Percentiles rank a stretch among this genome's conserved stretches.
These are phyloP conservation scores for Eupelmus urozonus DNA, from an alignment of 2,888 invertebrate species.

Conservation along the genomic window DNA sequence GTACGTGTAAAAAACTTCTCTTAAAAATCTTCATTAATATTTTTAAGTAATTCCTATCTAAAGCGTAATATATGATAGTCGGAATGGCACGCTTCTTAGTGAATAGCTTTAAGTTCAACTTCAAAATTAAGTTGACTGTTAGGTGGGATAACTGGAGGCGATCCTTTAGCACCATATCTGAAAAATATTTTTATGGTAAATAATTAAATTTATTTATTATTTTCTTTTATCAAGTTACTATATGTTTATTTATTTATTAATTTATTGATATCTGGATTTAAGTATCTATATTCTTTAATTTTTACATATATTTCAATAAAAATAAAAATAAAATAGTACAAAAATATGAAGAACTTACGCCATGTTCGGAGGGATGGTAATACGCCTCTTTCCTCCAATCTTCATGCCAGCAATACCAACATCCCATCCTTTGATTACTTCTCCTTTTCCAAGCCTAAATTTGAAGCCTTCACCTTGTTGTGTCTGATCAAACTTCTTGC, in stretches of 20 bases:
- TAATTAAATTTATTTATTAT: neutral
- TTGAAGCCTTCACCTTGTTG: constrained; percentile 89
- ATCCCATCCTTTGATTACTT: constrained; percentile 96
- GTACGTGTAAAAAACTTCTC: constrained; percentile 47
- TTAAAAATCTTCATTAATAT: constrained; percentile 53
- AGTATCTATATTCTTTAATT: too few species aligned
- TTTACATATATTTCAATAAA: constrained; percentile 13
- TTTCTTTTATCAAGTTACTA: neutral
- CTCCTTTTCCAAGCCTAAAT: constrained; percentile 89
- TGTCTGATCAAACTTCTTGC: constrained; percentile 91
- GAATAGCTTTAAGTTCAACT: constrained; percentile 90
- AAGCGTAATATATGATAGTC: constrained; percentile 12
- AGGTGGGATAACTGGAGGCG: constrained; percentile 91
- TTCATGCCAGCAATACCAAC: constrained; percentile 94
- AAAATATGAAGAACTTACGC: constrained; percentile 82
- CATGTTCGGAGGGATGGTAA: constrained; percentile 90
- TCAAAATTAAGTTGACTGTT: constrained; percentile 93
- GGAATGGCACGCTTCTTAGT: constrained; percentile 73
- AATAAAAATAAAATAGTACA: constrained; percentile 44
- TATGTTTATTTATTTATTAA: neutral
- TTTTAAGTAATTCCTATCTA: constrained; percentile 50
- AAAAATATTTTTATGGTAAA: too few species aligned
- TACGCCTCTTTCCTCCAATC: constrained; percentile 92
- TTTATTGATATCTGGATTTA: constrained; percentile 9
- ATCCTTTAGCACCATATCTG: constrained; percentile 87